Evolutionary conservation across 2,888 invertebrate genomes (phyloP).

Genomic region (Nomada goodeniana): DNA sequence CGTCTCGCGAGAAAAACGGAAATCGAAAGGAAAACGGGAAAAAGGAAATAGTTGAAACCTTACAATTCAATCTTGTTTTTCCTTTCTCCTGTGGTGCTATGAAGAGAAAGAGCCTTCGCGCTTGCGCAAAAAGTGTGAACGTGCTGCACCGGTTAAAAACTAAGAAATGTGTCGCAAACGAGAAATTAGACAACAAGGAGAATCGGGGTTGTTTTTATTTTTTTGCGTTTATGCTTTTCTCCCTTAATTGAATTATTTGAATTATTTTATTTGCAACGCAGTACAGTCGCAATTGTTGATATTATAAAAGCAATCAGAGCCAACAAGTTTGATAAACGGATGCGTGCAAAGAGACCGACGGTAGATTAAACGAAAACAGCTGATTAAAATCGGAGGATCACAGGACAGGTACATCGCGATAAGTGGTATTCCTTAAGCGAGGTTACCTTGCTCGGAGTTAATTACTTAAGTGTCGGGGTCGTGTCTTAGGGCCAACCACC

Average conservation of each 20-base stretch:
- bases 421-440: conserved; percentile 63
- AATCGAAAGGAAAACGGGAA: conserved; percentile 16
- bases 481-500: conserved; percentile 3
- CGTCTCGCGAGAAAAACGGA: conserved; percentile 5
- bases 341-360: conserved; percentile 17
- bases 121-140: neutral
- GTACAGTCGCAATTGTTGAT: neutral
- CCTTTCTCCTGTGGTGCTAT: neutral
- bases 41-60: conserved; percentile 6
- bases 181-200: neutral
- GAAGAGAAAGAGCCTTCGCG: neutral
- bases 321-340: conserved; percentile 8
- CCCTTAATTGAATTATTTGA: too few relatives aligned
- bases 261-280: neutral
- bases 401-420: conserved; percentile 45
- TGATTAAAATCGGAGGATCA: conserved; percentile 30
- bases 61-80: conserved; percentile 17
- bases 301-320: neutral
- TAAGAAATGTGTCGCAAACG: neutral
- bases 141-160: neutral
- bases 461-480: conserved; percentile 65
- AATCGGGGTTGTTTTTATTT: too few relatives aligned
- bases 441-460: conserved; percentile 50
- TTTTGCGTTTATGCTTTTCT: too few relatives aligned
- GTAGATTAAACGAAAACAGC: conserved; percentile 30